Evolutionary conservation across 2,797 vertebrate genomes (phyloP).

Genomic region (Squalus acanthias): DNA sequence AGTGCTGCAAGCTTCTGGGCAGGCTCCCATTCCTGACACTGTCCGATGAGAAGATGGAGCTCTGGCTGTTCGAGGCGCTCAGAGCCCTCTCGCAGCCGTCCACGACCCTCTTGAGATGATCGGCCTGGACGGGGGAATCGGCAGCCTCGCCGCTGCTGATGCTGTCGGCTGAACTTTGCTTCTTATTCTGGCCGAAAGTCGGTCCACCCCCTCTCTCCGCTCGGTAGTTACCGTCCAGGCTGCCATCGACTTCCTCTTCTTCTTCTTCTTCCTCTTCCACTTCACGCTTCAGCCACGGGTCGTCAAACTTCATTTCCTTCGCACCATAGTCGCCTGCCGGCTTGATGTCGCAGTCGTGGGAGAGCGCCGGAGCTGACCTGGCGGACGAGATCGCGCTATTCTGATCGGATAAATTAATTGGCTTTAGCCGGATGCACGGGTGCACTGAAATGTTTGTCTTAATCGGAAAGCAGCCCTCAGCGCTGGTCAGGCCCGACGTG

Average conservation of each 20-base stretch:
- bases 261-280: constrained; percentile 59
- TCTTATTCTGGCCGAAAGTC: constrained; percentile 49
- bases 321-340: constrained; percentile 51
- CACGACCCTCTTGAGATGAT: constrained; percentile 60
- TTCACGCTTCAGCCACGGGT: constrained; percentile 88
- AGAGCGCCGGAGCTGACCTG: constrained; percentile 47
- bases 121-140: constrained; percentile 51
- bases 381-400: constrained; percentile 48
- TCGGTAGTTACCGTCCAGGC: constrained; percentile 40
- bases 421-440: constrained; percentile 71
- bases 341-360: constrained; percentile 53
- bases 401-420: constrained; percentile 66
- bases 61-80: constrained; percentile 54
- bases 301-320: constrained; percentile 75
- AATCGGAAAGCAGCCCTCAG: constrained; percentile 70
- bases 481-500: constrained; percentile 55
- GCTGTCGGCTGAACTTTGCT: constrained; percentile 51
- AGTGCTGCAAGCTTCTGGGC: constrained; percentile 59
- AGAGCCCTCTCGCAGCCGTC: constrained; percentile 77
- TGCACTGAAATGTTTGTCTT: constrained; percentile 73
- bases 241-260: constrained; percentile 44
- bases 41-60: constrained; percentile 59
- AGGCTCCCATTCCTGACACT: constrained; percentile 66
- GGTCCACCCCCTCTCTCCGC: too few species aligned
- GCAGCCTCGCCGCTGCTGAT: constrained; percentile 58